Conservation (phyloP, 2,888 invertebrate genomes). For the Pseudococcus jackbeardsleyi region DNA sequence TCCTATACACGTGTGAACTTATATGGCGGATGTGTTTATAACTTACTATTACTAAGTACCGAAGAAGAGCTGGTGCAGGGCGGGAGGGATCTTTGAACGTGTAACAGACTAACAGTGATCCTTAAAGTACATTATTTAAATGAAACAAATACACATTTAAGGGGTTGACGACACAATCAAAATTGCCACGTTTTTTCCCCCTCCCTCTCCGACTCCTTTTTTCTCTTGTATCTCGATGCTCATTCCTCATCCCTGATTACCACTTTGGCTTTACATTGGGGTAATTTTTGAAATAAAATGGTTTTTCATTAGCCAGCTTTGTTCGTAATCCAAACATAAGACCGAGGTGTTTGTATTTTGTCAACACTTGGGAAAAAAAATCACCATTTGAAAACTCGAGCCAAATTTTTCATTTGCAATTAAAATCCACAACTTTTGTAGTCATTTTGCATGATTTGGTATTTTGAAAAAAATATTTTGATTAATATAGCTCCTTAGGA, state of each 20-base stretch:
- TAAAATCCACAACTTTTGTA: neutral
- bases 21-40: constrained; percentile 38
- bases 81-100: neutral
- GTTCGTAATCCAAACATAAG: neutral
- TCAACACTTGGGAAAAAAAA: neutral
- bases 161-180: constrained; percentile 43
- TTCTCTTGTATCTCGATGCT: neutral
- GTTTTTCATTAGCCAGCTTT: neutral
- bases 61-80: neutral
- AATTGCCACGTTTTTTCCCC: neutral
- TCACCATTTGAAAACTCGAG: neutral
- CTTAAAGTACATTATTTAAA: constrained; percentile 53
- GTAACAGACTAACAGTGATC: constrained; percentile 23
- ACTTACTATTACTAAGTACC: constrained; percentile 3
- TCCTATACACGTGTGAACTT: constrained; percentile 54
- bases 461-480: constrained; percentile 8
- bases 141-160: constrained; percentile 31
- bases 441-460: neutral
- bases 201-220: neutral
- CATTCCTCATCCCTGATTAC: neutral
- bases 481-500: neutral
- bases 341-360: neutral
- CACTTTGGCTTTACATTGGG: neutral
- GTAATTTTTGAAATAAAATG: constrained; percentile 11
- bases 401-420: neutral